phyloP scores from a whole-genome alignment of 1,140 invertebrate species.

The Patella vulgata region DNA sequence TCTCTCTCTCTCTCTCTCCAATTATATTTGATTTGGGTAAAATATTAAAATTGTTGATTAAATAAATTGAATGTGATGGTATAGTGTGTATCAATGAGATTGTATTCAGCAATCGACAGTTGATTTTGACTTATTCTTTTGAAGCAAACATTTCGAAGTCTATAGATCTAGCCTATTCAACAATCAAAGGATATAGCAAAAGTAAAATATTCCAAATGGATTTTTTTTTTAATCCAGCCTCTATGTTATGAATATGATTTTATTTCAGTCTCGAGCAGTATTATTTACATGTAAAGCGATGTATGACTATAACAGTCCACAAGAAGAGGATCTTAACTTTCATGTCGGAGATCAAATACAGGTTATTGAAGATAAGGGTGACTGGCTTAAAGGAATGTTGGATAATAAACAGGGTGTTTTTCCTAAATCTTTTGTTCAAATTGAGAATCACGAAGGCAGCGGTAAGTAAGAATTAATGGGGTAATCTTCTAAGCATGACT shows the following conservation, averaged over 20 bases:
- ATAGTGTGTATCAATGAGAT: no score
- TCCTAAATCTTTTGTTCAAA: conserved; percentile 79
- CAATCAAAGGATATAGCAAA: not conserved
- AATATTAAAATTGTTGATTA: no score
- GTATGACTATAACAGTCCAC: conserved; percentile 74
- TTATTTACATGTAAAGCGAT: conserved; percentile 50
- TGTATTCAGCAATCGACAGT: no score
- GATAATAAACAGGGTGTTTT: conserved; percentile 79
- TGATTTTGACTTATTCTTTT: no score
- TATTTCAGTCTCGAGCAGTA: no score
- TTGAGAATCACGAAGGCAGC: no score
- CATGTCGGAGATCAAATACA: conserved; percentile 77
- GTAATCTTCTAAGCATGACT: no score
- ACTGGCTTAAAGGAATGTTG: conserved; percentile 83
- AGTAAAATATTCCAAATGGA: not conserved
- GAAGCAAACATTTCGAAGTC: no score
- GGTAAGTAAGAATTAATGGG: conserved; percentile 16
- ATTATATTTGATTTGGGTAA: no score
- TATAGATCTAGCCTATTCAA: not conserved
- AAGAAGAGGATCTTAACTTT: conserved; percentile 70
- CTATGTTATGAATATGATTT: no score
- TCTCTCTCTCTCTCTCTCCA: no score
- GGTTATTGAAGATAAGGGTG: conserved; percentile 77
- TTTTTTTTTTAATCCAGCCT: not conserved
- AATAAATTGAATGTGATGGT: no score